These are phyloP conservation scores for Gymnopithys bicolor DNA, from an alignment of 2,797 vertebrate genomes.

Conservation along the genomic window DNA sequence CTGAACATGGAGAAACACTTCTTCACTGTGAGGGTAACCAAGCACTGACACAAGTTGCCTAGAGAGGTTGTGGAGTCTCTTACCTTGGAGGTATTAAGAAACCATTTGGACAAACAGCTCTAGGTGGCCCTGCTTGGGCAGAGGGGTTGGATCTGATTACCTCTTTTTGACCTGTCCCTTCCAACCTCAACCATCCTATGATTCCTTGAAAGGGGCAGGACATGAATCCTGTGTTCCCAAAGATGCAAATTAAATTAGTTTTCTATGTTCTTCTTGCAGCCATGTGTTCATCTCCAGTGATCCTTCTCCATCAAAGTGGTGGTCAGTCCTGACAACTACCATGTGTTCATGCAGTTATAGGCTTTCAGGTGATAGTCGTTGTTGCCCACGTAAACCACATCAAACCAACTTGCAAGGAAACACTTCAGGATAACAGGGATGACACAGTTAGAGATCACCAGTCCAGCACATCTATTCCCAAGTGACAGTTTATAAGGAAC, in stretches of 20 bases:
- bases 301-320: neutral
- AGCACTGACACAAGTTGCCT: neutral
- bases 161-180: neutral
- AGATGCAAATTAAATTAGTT: neutral
- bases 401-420: neutral
- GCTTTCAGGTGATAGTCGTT: neutral
- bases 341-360: neutral
- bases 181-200: neutral
- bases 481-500: neutral
- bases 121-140: neutral
- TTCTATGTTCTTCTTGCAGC: neutral
- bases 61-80: neutral
- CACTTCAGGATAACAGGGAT: neutral
- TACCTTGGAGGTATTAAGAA: neutral
- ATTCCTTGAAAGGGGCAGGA: neutral
- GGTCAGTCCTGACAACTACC: neutral
- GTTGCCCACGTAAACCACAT: neutral
- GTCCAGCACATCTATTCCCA: neutral
- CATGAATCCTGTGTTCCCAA: neutral
- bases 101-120: accelerated
- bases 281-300: neutral
- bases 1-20: neutral
- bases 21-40: neutral
- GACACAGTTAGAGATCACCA: neutral
- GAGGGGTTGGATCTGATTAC: neutral